Percentiles rank a stretch among this genome's conserved stretches.
Conservation (phyloP, 2,113 vertebrate species). For the Sterna hirundo region DNA sequence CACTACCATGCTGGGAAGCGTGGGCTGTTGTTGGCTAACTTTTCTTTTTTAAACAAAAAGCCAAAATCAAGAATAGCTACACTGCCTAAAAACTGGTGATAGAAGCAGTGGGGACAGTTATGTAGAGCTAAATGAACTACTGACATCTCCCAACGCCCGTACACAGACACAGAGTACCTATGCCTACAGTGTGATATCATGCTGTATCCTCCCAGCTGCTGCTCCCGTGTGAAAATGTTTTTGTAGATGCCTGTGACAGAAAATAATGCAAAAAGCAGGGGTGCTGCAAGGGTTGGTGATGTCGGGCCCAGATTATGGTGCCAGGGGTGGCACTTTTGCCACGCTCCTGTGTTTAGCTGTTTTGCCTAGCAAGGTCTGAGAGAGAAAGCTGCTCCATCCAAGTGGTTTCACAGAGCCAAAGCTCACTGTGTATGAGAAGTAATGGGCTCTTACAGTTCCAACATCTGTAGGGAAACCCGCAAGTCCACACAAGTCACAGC, state of each 20-base stretch:
- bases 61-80: not conserved
- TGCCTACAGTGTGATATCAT: not conserved
- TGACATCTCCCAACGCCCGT: no score
- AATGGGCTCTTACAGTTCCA: not conserved
- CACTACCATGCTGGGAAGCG: not conserved
- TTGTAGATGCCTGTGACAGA: not conserved
- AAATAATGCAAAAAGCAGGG: not conserved
- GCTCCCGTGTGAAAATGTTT: not conserved
- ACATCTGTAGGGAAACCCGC: fast-evolving
- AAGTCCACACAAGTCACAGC: not conserved
- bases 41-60: not conserved
- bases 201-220: not conserved
- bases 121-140: not conserved
- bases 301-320: not conserved
- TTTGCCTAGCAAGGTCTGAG: not conserved
- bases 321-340: not conserved
- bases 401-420: not conserved
- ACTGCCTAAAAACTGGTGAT: not conserved
- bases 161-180: not conserved
- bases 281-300: not conserved
- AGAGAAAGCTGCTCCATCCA: not conserved
- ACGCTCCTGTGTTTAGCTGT: not conserved
- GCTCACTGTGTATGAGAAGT: not conserved
- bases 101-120: not conserved
- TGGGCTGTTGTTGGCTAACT: not conserved